Percentiles rank a stretch among this genome's conserved stretches.
Conservation (phyloP, 2,113 vertebrate species). For the Orientallactaga bullata region DNA sequence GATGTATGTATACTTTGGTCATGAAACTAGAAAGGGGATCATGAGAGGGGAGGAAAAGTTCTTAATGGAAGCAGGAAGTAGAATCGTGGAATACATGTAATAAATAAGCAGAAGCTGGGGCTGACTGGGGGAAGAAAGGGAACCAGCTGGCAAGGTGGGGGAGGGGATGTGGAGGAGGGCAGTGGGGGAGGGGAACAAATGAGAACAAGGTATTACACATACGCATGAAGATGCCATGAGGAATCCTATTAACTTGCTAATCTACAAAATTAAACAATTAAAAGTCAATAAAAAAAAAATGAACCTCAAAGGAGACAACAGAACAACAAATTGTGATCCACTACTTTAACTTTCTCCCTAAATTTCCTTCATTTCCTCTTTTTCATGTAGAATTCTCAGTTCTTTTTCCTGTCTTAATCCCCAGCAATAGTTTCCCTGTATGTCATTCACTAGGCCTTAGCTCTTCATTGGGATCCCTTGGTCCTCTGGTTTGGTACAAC, state of each 20-base stretch:
- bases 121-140: neutral
- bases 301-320: neutral
- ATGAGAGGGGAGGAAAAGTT: neutral
- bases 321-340: neutral
- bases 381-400: neutral
- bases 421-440: neutral
- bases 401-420: neutral
- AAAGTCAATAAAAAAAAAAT: neutral
- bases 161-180: neutral
- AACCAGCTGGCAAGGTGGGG: neutral
- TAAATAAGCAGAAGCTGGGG: neutral
- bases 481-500: neutral
- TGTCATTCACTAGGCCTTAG: neutral
- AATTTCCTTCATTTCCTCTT: conserved; percentile 18
- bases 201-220: too few species aligned
- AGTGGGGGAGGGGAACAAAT: neutral
- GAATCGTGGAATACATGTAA: neutral
- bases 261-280: neutral
- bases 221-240: neutral
- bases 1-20: neutral
- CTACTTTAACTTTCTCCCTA: neutral
- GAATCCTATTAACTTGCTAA: neutral
- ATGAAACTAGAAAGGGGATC: neutral
- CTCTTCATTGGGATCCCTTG: neutral
- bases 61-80: neutral